phyloP scores from a whole-genome alignment of 2,797 vertebrate genomes.

The Valencia hispanica region DNA sequence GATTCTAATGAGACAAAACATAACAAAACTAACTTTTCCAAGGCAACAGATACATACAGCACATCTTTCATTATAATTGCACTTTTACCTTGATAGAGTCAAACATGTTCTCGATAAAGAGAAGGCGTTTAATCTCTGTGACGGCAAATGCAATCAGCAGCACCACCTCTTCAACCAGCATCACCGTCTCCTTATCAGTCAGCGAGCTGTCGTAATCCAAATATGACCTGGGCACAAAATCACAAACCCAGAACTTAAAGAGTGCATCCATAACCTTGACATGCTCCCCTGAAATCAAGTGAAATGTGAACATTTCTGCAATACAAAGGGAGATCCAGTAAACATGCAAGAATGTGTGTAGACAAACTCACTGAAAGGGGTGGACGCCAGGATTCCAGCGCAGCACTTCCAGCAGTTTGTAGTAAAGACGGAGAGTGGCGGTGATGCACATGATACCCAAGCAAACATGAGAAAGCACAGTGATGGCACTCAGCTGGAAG shows the following conservation, averaged over 20 bases:
- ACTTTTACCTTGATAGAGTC: slow-evolving; percentile 89
- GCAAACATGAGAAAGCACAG: slow-evolving; percentile 83
- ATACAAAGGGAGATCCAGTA: neutral
- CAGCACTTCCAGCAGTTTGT: slow-evolving; percentile 81
- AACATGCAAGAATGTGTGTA: neutral
- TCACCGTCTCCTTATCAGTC: slow-evolving; percentile 85
- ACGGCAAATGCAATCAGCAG: slow-evolving; percentile 77
- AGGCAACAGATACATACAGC: too few species aligned
- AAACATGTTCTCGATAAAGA: slow-evolving; percentile 85
- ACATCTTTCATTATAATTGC: neutral
- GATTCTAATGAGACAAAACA: neutral
- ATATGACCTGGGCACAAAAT: slow-evolving; percentile 75
- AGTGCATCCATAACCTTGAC: neutral
- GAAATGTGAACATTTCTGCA: neutral
- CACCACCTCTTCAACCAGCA: slow-evolving; percentile 81
- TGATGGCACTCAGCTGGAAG: slow-evolving; percentile 89
- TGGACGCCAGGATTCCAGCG: slow-evolving; percentile 80
- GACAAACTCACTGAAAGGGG: slow-evolving; percentile 87
- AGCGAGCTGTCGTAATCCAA: slow-evolving; percentile 86
- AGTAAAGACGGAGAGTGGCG: slow-evolving; percentile 85
- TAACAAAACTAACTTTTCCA: neutral
- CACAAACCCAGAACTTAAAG: neutral
- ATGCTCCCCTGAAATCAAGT: neutral
- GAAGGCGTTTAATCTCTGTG: slow-evolving; percentile 85
- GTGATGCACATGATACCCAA: slow-evolving; percentile 85